phyloP scores from a whole-genome alignment of 2,888 invertebrate species.

The Gari tellinella region DNA sequence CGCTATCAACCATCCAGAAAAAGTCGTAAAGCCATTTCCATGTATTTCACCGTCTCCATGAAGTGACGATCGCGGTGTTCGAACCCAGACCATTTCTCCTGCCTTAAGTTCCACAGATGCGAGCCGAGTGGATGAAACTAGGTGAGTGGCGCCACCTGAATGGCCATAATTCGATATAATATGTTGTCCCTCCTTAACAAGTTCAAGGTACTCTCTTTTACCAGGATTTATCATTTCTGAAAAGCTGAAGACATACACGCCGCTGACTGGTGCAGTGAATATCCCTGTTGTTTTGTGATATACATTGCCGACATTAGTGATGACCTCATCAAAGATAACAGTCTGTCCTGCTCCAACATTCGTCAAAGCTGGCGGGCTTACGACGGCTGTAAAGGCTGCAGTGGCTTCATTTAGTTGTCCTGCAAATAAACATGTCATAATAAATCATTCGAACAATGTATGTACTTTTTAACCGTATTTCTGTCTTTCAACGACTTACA shows the following conservation, averaged over 20 bases:
- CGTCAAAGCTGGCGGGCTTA: background rate
- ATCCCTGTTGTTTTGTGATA: constrained; percentile 15
- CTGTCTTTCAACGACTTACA: too few species aligned
- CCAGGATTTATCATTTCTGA: constrained; percentile 16
- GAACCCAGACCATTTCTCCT: constrained; percentile 15
- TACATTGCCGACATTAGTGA: constrained; percentile 16
- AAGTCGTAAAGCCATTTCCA: constrained; percentile 17
- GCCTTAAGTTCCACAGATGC: constrained; percentile 3
- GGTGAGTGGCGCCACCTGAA: background rate
- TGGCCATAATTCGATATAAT: constrained; percentile 21
- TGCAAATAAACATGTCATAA: too few species aligned
- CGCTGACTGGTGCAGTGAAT: constrained; percentile 21
- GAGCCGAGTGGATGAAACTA: constrained; percentile 9
- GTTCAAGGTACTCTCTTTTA: constrained; percentile 8
- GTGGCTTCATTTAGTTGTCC: background rate
- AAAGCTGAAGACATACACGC: constrained; percentile 13
- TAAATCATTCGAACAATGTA: too few species aligned
- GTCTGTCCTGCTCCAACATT: constrained; percentile 12
- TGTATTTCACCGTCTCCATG: constrained; percentile 19
- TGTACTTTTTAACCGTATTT: too few species aligned
- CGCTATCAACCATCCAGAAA: constrained; percentile 6
- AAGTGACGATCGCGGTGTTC: background rate
- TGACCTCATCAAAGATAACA: constrained; percentile 11
- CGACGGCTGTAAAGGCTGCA: constrained; percentile 23
- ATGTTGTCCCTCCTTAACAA: constrained; percentile 14